Percentiles rank a stretch among this genome's conserved stretches.
Conservation (phyloP, 2,888 invertebrate genomes). For the Heliconius aoede region DNA sequence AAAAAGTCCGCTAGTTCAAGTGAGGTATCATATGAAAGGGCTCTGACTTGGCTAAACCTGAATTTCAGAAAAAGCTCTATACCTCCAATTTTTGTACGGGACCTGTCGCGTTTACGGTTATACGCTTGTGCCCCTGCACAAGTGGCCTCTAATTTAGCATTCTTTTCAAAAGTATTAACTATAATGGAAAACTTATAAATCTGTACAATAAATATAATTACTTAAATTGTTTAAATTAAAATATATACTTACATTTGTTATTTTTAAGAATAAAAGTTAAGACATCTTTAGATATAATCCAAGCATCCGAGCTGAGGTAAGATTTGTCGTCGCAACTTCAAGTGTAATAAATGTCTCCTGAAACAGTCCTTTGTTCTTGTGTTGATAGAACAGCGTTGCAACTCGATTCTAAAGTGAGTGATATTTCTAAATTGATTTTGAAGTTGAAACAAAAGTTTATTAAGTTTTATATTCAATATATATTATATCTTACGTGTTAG, state of each 20-base stretch:
- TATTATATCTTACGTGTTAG: background rate
- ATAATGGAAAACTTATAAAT: too few relatives aligned
- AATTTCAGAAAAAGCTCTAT: too few relatives aligned
- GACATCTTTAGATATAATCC: background rate
- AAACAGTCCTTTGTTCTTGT: constrained; percentile 18
- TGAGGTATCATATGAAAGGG: too few relatives aligned
- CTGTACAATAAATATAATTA: too few relatives aligned
- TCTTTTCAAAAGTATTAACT: too few relatives aligned
- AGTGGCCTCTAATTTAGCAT: too few relatives aligned
- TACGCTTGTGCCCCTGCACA: too few relatives aligned
- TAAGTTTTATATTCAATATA: constrained; percentile 2
- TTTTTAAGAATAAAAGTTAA: background rate
- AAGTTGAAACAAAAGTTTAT: constrained; percentile 16
- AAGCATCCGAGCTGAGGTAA: constrained; percentile 15
- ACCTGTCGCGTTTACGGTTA: too few relatives aligned
- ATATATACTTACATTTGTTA: background rate
- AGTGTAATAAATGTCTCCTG: constrained; percentile 20
- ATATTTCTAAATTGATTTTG: constrained; percentile 17
- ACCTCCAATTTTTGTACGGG: too few relatives aligned
- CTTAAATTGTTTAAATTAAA: background rate
- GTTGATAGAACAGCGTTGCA: constrained; percentile 13
- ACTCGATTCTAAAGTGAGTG: constrained; percentile 6
- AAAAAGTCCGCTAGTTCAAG: too few relatives aligned
- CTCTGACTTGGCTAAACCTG: too few relatives aligned
- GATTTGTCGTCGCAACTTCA: constrained; percentile 11